Percentiles rank a stretch among this genome's conserved stretches.
phyloP scores from a whole-genome alignment of 2,113 vertebrate species.

The Leptobrachium ailaonicum region DNA sequence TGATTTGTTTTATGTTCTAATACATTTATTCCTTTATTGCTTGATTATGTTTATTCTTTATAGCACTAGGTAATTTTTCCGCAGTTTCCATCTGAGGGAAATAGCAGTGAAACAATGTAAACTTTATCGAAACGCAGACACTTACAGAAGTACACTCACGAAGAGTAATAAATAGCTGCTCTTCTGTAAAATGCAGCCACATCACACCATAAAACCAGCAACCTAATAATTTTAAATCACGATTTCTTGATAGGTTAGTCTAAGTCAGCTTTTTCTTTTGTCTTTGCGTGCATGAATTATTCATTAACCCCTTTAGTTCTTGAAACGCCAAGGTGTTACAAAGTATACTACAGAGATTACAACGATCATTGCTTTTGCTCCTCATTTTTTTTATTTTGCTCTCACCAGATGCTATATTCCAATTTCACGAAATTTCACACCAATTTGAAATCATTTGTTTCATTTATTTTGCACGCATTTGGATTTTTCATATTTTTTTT shows the following conservation, averaged over 20 bases:
- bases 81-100: too few relatives aligned
- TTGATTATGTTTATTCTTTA: too few relatives aligned
- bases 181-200: conserved; percentile 6
- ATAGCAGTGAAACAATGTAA: too few relatives aligned
- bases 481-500: neutral
- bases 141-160: neutral
- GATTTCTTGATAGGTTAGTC: conserved; percentile 17
- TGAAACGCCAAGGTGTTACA: neutral
- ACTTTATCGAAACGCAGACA: neutral
- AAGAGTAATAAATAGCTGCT: neutral
- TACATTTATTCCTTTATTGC: too few relatives aligned
- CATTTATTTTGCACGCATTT: conserved; percentile 29
- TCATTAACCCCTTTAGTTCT: conserved; percentile 20
- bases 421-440: conserved; percentile 32
- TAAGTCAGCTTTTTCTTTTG: conserved; percentile 22
- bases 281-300: conserved; percentile 14
- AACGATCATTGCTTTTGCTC: neutral
- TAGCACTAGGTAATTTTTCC: too few relatives aligned
- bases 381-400: neutral
- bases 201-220: neutral
- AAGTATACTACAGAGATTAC: neutral
- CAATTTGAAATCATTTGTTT: conserved; percentile 35
- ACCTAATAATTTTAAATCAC: conserved; percentile 10
- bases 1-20: too few relatives aligned
- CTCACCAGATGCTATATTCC: conserved; percentile 9